phyloP scores from a whole-genome alignment of 1,140 invertebrate genomes.

The Bicyclus anynana region DNA sequence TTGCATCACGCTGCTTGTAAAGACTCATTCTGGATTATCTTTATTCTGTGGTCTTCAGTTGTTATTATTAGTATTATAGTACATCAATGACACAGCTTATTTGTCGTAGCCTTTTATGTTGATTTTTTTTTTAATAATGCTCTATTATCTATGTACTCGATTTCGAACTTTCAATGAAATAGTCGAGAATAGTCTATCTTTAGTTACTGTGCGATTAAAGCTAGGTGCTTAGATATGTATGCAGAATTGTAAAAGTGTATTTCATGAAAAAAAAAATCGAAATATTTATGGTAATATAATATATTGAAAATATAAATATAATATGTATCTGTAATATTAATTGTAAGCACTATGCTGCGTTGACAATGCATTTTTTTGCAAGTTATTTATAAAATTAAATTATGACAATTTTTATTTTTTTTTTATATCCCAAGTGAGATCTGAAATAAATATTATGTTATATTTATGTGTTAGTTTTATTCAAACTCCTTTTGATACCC shows the following conservation, averaged over 20 bases:
- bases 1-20: too few species aligned
- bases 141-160: background rate
- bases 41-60: too few species aligned
- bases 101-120: too few species aligned
- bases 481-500: background rate
- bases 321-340: conserved; percentile 14
- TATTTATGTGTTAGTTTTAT: conserved; percentile 36
- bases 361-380: conserved; percentile 57
- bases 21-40: too few species aligned
- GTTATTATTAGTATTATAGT: too few species aligned
- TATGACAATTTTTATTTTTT: conserved; percentile 39
- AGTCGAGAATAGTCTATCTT: conserved; percentile 21
- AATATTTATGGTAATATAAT: background rate
- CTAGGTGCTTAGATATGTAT: conserved; percentile 29
- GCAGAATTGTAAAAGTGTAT: conserved; percentile 10
- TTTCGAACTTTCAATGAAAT: background rate
- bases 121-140: background rate
- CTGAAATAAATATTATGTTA: conserved; percentile 50
- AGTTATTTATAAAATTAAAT: conserved; percentile 29
- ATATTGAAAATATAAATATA: conserved; percentile 2
- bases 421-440: conserved; percentile 45
- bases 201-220: conserved; percentile 55
- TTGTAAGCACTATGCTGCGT: conserved; percentile 35
- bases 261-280: background rate
- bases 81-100: too few species aligned